phyloP scores from a whole-genome alignment of 2,113 vertebrate species.

The Chrysochloris asiatica region DNA sequence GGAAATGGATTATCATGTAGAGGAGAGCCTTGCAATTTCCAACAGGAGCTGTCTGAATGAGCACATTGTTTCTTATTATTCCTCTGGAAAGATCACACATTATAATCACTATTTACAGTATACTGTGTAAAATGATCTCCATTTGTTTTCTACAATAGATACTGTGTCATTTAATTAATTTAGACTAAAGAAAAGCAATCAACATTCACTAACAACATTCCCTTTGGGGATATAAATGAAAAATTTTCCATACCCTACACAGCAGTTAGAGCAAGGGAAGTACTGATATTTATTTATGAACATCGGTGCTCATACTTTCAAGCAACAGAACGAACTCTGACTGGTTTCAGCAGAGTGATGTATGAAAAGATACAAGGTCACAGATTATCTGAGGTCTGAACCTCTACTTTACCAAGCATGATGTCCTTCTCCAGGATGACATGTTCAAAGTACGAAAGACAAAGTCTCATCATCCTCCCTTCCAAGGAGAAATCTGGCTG shows the following conservation, averaged over 20 bases:
- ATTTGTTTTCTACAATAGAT: conserved; percentile 79
- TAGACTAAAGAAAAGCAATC: conserved; percentile 80
- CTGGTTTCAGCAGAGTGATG: conserved; percentile 1
- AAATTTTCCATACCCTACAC: conserved; percentile 63
- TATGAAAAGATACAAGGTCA: background rate
- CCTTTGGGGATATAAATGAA: conserved; percentile 80
- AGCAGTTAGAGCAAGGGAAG: conserved; percentile 57
- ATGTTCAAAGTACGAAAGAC: no score
- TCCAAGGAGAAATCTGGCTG: no score
- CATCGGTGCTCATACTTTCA: background rate
- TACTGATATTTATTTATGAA: conserved; percentile 75
- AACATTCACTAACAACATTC: conserved; percentile 71
- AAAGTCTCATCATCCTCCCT: no score
- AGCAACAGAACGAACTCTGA: background rate
- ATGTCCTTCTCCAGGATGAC: no score
- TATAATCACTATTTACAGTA: conserved; percentile 60
- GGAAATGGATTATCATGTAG: background rate
- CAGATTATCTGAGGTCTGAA: background rate
- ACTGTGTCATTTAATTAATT: conserved; percentile 83
- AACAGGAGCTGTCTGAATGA: conserved; percentile 63
- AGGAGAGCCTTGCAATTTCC: conserved; percentile 24
- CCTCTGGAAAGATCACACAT: conserved; percentile 70
- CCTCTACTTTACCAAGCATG: no score
- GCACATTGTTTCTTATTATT: conserved; percentile 71
- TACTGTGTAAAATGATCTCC: conserved; percentile 70